Conservation (phyloP, 2,797 vertebrate genomes). For the Dipus sagitta region DNA sequence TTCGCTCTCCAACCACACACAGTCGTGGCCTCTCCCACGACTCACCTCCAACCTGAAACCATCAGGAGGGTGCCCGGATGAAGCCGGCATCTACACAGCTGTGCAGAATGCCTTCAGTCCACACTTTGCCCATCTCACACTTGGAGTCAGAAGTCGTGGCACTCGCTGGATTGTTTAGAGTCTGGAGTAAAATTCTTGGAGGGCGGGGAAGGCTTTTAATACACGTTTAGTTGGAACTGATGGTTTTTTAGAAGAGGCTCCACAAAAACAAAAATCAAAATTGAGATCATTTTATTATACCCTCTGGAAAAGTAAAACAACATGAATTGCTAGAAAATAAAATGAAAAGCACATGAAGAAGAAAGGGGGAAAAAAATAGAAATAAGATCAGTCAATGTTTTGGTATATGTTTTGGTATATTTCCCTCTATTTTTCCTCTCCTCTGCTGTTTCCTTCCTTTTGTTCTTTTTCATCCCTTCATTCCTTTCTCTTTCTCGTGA, state of each 20-base stretch:
- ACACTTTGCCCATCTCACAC: neutral
- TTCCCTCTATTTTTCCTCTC: neutral
- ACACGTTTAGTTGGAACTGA: neutral
- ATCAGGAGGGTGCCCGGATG: neutral
- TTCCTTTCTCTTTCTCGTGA: neutral
- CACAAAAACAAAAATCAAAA: constrained; percentile 3
- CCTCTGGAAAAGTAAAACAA: neutral
- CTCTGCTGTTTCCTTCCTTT: fast-evolving
- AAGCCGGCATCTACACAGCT: neutral
- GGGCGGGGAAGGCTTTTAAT: neutral
- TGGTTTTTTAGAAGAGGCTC: constrained; percentile 7
- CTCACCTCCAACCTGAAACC: neutral
- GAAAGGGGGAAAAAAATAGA: neutral
- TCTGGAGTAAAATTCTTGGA: constrained; percentile 4
- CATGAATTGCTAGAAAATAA: neutral
- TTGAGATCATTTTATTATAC: neutral
- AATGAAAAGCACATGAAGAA: neutral
- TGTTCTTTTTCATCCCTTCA: neutral
- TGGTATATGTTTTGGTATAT: neutral
- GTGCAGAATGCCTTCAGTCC: neutral
- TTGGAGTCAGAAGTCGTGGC: neutral
- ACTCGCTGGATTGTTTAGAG: neutral
- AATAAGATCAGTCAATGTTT: neutral
- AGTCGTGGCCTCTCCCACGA: neutral
- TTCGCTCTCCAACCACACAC: neutral